Evolutionary conservation across 1,140 invertebrate species (phyloP), one percentile per base, ranked within the genome.

Genomic region (Macrobrachium rosenbergii): DNA sequence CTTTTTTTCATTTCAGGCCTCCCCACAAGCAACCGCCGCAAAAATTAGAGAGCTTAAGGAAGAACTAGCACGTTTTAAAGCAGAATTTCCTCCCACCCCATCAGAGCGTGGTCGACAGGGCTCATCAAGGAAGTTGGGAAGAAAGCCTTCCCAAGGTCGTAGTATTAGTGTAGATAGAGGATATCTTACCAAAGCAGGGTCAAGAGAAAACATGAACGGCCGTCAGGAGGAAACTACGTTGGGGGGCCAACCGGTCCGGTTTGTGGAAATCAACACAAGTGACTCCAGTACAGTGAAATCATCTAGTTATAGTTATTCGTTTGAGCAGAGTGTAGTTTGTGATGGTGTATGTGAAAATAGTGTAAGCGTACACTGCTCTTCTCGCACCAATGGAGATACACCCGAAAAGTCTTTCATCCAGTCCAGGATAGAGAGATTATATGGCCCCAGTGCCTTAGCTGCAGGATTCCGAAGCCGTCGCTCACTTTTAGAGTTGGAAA

Each of bases 341-440:
- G 60, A 69, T 43, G 72, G 72, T 12, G 67, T 62, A 43, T 75
- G 63, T 45, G 69, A 75, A 16, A 75, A 64, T 17, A 76, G 37
- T 62, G 67, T 62, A 21, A 80, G 58, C 60, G 45, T 67, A 19
- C 64, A 60, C 19, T 76, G 58, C 16, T 60, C 84, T 28, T 37
- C 84, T 52, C 84, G 81, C 69, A 75, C 84, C 21, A 87, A 87
- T 45, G 84, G 84, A 43, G 84, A 87, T 67, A 75, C 37, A 37
- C 84, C 78, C 23, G 83, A 75, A 63, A 93, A 92, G 80, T 97
- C 96, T 59, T 96, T 97, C 89, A 96, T 98, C 58, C 95, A 97
- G 91, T 96, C 97, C 91, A 93, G 96, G 62, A 96, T 98, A 1
- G 96, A 98, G 91, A 93, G 96, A 83, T 91, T 98, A 0, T 98